Evolutionary conservation across 2,888 invertebrate genomes (phyloP), one percentile per base, ranked within the genome.

Genomic region (Pseudoips prasinana): DNA sequence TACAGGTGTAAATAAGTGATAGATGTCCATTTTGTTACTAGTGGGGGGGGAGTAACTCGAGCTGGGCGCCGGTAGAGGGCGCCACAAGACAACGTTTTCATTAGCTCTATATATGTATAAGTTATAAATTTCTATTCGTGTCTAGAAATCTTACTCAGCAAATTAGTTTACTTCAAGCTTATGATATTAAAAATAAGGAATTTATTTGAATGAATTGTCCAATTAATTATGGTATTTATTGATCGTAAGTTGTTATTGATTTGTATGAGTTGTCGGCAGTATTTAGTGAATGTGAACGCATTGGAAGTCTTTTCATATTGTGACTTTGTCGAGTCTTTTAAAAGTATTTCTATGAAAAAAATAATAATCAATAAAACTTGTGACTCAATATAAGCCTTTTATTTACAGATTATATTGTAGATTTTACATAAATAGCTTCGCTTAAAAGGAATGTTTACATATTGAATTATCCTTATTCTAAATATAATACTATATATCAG

Each of bases 291-390:
- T 75, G 76, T 80, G 76, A 78, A 79, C 67, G 71, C 69, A 74
- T 75, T 64, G 65, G 64, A 73, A 76, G 68, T 83, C 76, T 82
- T 84, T 85, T 81, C 81, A 80, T 85, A 84, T 79, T 84, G 82
- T 80, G 85, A 86, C 80, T 80, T 74, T 82, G 78, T 83, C 75
- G 75, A 80, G 80, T 85, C 84, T 86, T 84, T 82, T 81, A 82
- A 82, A 83, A 86, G 77, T 86, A 87, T 87, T 87, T 86, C 80
- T 86, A 86, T 86, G 80, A 81, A 86, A 81, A 76, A 69, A 77
- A 69, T 54, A 72, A 64, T 76, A 75, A 83, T 51, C 44, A 58
- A 83, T 77, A 75, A 81, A 80, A 78, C 67, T 78, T 77, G 78
- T 84, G 79, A 84, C 72, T 80, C 69, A 69, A 73, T 55, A 51